Conservation (phyloP, 2,797 vertebrate genomes). For the Sebastes iracundus region DNA sequence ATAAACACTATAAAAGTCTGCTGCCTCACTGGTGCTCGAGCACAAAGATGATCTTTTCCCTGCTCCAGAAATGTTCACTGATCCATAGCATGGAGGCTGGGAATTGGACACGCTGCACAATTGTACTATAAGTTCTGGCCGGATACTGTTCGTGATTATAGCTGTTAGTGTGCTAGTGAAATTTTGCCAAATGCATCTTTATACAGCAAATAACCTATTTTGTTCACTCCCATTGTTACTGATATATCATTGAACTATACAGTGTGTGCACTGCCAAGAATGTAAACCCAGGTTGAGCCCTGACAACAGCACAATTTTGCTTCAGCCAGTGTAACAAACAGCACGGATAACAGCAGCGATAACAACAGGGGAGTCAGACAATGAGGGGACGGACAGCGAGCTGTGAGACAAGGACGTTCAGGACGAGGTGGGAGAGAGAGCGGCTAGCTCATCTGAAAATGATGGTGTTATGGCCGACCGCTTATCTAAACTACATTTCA, state of each 20-base stretch:
- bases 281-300: conserved; percentile 3
- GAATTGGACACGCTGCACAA: neutral
- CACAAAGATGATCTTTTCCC: conserved; percentile 28
- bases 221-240: neutral
- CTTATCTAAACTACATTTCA: neutral
- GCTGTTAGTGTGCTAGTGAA: neutral
- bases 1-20: conserved; percentile 32
- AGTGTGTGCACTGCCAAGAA: neutral
- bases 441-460: neutral
- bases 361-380: conserved; percentile 21
- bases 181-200: neutral
- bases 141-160: neutral
- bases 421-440: conserved; percentile 6
- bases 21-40: neutral
- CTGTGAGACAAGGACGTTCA: conserved; percentile 28
- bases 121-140: neutral
- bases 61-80: conserved; percentile 34
- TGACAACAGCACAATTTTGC: conserved; percentile 30
- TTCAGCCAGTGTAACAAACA: conserved; percentile 8
- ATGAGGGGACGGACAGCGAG: conserved; percentile 1
- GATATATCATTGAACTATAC: neutral
- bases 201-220: neutral
- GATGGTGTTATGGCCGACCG: neutral
- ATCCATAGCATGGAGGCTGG: conserved; percentile 27
- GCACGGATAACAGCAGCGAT: neutral